Base-by-base conservation (phyloP, 2,888 invertebrate species). In the Amiota communis region DNA sequence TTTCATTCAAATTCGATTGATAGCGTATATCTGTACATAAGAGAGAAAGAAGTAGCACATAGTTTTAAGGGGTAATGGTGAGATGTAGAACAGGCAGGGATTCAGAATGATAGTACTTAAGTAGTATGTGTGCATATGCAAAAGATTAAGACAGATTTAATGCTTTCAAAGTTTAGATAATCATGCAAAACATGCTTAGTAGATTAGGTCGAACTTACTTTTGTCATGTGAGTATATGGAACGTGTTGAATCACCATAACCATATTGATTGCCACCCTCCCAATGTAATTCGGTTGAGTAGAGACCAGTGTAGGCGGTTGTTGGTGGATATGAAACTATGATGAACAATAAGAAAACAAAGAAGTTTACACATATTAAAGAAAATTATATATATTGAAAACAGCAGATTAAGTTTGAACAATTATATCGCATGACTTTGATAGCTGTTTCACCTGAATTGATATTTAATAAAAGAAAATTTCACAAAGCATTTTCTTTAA, bases 1-100 rank as follows among this genome's bases (percentile, higher is more conserved):
- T 94, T 91, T 94, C 94, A 89, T 95, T 95, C 89, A 94, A 90
- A 87, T 92, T 93, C 79, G 94, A 94, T 90, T 93, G 93, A 90
- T 93, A 94, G 89, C 93, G 94, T 83, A 93, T 93, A 90, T 93
- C 94, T 94, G 79, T 61, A 72, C 67, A 72, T 49, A 48, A 63
- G 48, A 71, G 64, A 57, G 68, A 73, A 75, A 76, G 79, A 72
- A 68, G 48, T 53, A 76, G 36, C 36, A 36, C 36, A 36, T 36
- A 36, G 36, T 36, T 72, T 46, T 63, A 36, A 73, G 71, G 74
- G 75, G 74, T 75, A 75, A 76, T 74, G 75, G 72, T 69, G 48
- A 71, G 48, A 71, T 76, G 67, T 71, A 36, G 36, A 36, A 6
- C 36, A 36, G 36, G 36, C 36, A 36, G 59, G 59, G 59, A 20